Percentiles rank a stretch among this genome's conserved stretches.
phyloP scores from a whole-genome alignment of 2,888 invertebrate species.

The Leptarthrus brevirostris region DNA sequence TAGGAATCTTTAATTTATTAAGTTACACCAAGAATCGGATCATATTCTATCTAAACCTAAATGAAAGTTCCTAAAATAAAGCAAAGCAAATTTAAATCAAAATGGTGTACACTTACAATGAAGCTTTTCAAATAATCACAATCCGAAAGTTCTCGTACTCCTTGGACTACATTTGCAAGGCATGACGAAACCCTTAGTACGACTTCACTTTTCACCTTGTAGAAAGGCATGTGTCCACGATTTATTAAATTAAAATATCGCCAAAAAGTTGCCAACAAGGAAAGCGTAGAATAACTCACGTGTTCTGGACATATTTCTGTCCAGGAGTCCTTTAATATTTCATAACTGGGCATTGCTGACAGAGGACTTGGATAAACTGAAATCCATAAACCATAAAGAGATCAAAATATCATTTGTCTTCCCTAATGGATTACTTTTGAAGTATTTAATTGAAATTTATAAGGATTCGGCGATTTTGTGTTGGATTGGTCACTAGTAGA shows the following conservation, averaged over 20 bases:
- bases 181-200: not conserved
- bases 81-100: too few relatives aligned
- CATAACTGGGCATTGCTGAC: constrained; percentile 15
- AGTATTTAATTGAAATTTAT: constrained; percentile 56
- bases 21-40: too few relatives aligned
- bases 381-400: constrained; percentile 56
- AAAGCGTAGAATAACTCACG: constrained; percentile 18
- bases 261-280: not conserved
- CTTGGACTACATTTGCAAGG: too few relatives aligned
- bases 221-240: not conserved
- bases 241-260: constrained; percentile 42
- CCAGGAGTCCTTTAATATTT: constrained; percentile 45
- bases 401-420: constrained; percentile 57
- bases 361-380: constrained; percentile 42
- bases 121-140: too few relatives aligned
- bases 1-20: too few relatives aligned
- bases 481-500: not conserved
- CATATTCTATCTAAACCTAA: too few relatives aligned
- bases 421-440: constrained; percentile 57
- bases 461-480: constrained; percentile 51
- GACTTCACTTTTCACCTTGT: constrained; percentile 4
- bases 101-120: too few relatives aligned
- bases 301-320: constrained; percentile 1
- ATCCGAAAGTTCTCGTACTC: too few relatives aligned
- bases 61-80: too few relatives aligned